These are phyloP conservation scores for Euura lappo DNA, from an alignment of 1,140 invertebrate species.

Conservation along the genomic window DNA sequence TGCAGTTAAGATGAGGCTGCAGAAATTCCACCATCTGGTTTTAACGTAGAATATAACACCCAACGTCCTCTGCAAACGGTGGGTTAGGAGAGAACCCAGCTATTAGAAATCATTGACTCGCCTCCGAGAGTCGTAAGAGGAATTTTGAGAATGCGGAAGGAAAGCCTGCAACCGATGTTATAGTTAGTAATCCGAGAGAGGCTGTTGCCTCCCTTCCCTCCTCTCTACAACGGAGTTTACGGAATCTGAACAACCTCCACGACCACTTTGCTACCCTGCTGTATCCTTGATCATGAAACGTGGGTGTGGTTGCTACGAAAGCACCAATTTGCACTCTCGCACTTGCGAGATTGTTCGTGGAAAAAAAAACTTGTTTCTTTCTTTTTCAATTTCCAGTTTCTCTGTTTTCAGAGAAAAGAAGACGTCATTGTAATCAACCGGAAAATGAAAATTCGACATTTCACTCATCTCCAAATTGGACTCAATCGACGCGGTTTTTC, in stretches of 20 bases:
- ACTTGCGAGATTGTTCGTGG: too few species aligned
- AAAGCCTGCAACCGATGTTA: conserved; percentile 35
- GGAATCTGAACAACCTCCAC: not conserved
- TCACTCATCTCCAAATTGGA: too few species aligned
- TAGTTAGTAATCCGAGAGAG: conserved; percentile 10
- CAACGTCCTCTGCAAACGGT: not conserved
- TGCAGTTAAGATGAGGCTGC: not conserved
- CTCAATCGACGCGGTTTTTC: too few species aligned
- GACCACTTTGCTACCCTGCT: not conserved
- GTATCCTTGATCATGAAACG: not conserved
- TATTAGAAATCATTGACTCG: conserved; percentile 43
- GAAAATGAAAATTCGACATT: too few species aligned
- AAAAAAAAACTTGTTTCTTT: too few species aligned
- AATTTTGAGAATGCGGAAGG: conserved; percentile 54
- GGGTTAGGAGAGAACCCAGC: conserved; percentile 25
- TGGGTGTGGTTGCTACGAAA: not conserved
- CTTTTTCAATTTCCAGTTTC: too few species aligned
- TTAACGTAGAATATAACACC: not conserved
- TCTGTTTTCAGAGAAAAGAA: too few species aligned
- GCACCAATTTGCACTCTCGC: too few species aligned
- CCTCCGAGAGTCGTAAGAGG: conserved; percentile 24
- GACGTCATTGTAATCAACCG: too few species aligned
- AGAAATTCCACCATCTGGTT: too few species aligned
- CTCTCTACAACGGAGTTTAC: not conserved
- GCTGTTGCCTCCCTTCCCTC: not conserved